These are phyloP conservation scores for Ectobius pallidus DNA, from an alignment of 2,888 invertebrate genomes.

Conservation along the genomic window DNA sequence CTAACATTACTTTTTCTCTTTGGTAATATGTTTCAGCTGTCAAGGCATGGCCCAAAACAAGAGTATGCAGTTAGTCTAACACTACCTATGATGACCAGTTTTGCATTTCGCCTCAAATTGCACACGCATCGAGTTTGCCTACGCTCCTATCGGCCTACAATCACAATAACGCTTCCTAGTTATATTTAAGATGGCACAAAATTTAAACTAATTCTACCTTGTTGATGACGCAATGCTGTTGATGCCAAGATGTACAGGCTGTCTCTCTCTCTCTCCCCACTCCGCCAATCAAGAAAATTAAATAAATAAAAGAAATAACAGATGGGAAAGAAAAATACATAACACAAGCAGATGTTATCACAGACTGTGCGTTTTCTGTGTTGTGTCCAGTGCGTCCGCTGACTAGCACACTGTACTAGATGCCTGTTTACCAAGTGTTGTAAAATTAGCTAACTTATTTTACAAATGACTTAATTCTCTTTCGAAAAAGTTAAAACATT, in stretches of 20 bases:
- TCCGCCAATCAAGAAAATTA: no score
- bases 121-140: not conserved
- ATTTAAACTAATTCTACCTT: slow-evolving; percentile 14
- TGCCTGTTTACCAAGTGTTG: slow-evolving; percentile 7
- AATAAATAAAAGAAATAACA: no score
- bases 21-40: slow-evolving; percentile 41
- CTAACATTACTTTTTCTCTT: slow-evolving; percentile 44
- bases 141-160: slow-evolving; percentile 6
- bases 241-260: not conserved
- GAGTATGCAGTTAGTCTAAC: slow-evolving; percentile 24
- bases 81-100: not conserved
- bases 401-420: slow-evolving; percentile 37
- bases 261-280: no score
- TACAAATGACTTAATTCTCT: slow-evolving; percentile 30
- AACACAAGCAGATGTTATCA: slow-evolving; percentile 35
- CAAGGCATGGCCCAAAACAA: slow-evolving; percentile 26
- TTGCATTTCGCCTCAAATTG: not conserved
- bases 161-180: not conserved
- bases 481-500: slow-evolving; percentile 19
- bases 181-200: slow-evolving; percentile 17
- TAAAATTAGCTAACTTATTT: slow-evolving; percentile 28
- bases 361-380: slow-evolving; percentile 36
- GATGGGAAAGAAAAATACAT: no score
- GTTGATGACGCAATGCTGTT: no score
- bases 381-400: slow-evolving; percentile 23